Conservation (phyloP, 2,888 invertebrate species). For the Eupithecia exiguata region DNA sequence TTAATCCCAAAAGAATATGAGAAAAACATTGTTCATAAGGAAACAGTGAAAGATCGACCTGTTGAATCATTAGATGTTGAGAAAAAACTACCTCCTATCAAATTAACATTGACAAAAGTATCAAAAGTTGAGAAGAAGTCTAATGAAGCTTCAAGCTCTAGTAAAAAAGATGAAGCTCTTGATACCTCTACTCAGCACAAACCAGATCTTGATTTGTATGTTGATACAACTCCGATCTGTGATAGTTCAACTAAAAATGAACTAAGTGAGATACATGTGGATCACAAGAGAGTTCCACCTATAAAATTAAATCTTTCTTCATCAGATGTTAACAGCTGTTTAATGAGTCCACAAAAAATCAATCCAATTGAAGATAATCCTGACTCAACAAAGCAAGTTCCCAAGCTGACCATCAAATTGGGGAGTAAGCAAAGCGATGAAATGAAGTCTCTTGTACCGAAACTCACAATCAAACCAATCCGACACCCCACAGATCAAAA, state of each 20-base stretch:
- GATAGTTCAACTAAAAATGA: conserved; percentile 29
- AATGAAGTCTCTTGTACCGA: conserved; percentile 70
- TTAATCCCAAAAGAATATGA: neutral
- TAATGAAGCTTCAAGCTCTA: conserved; percentile 34
- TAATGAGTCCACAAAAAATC: conserved; percentile 48
- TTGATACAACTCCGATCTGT: conserved; percentile 27
- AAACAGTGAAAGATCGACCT: neutral
- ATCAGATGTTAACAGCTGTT: conserved; percentile 28
- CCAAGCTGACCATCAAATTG: conserved; percentile 81
- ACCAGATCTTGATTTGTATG: conserved; percentile 17
- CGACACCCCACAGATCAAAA: conserved; percentile 56
- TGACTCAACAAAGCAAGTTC: conserved; percentile 70
- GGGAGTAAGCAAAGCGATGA: conserved; percentile 70
- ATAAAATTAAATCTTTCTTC: conserved; percentile 59
- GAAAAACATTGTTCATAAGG: neutral
- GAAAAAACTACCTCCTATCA: conserved; percentile 36
- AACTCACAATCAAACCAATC: conserved; percentile 72
- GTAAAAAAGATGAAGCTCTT: conserved; percentile 15
- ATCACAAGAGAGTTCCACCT: conserved; percentile 60
- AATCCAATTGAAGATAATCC: conserved; percentile 49
- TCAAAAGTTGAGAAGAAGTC: conserved; percentile 33
- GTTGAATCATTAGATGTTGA: conserved; percentile 25
- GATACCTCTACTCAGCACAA: conserved; percentile 21
- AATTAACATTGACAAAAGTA: conserved; percentile 36
- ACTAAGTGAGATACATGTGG: conserved; percentile 36